phyloP scores from a whole-genome alignment of 1,140 invertebrate species.

The Brevipalpus yothersi region DNA sequence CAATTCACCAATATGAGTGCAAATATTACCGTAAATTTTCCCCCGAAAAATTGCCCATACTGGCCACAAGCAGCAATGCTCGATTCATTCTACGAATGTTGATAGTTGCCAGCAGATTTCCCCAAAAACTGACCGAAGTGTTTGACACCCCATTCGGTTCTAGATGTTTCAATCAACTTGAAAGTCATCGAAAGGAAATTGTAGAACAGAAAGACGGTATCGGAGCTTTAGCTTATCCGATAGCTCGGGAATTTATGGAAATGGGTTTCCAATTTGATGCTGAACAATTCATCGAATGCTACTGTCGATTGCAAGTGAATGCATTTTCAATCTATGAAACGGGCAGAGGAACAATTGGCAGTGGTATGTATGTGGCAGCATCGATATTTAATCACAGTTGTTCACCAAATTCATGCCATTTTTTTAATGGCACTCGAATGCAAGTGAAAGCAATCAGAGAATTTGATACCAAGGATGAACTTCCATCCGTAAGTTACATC shows the following conservation, averaged over 20 bases:
- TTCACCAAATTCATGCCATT: constrained; percentile 52
- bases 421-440: constrained; percentile 53
- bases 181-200: neutral
- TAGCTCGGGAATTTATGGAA: neutral
- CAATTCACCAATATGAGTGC: neutral
- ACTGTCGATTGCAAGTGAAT: too few relatives aligned
- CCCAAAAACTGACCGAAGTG: neutral
- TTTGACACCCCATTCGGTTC: neutral
- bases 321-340: neutral
- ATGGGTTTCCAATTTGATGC: neutral
- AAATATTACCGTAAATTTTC: neutral
- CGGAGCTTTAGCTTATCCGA: neutral
- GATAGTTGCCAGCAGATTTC: neutral
- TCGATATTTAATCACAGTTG: constrained; percentile 75
- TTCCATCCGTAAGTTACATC: constrained; percentile 49
- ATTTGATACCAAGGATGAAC: constrained; percentile 39
- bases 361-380: constrained; percentile 1
- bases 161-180: neutral
- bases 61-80: neutral
- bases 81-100: neutral
- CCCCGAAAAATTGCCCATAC: neutral
- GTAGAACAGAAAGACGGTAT: neutral
- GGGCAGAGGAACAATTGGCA: neutral
- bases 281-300: too few relatives aligned
- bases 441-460: constrained; percentile 39